Evolutionary conservation across 2,797 vertebrate genomes (phyloP).

Genomic region (Threskiornis aethiopicus): DNA sequence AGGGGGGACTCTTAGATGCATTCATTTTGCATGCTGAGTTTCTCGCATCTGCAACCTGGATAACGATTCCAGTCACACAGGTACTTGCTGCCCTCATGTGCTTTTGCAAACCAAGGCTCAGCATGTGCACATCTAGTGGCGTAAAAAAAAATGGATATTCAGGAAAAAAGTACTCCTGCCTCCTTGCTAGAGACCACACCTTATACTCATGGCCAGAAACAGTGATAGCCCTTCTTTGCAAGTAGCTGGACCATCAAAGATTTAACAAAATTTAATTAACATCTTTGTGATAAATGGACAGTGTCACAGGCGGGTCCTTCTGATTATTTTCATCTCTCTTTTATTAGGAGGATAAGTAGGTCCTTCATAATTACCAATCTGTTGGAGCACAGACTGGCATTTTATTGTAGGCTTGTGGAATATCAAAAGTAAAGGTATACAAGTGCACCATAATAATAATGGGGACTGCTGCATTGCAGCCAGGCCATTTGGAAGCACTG

Average conservation of each 20-base stretch:
- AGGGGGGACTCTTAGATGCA: neutral
- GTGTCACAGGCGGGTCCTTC: neutral
- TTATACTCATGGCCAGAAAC: neutral
- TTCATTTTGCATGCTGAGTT: neutral
- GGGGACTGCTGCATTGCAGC: neutral
- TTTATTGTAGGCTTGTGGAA: neutral
- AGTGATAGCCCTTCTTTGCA: neutral
- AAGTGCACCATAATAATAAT: neutral
- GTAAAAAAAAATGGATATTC: neutral
- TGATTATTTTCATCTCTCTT: neutral
- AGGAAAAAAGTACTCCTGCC: neutral
- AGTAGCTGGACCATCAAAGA: neutral
- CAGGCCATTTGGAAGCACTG: neutral
- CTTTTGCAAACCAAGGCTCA: neutral
- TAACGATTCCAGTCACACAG: neutral
- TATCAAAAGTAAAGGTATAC: neutral
- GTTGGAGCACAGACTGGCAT: neutral
- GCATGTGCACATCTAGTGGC: neutral
- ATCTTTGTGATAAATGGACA: neutral
- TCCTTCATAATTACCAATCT: neutral
- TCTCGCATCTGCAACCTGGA: neutral
- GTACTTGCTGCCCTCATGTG: neutral
- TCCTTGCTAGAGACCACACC: neutral
- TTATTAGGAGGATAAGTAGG: neutral
- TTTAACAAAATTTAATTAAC: conserved; percentile 19